Evolutionary conservation across 2,797 vertebrate genomes (phyloP), one percentile per base, ranked within the genome.

Genomic region (Delichon dasypus): DNA sequence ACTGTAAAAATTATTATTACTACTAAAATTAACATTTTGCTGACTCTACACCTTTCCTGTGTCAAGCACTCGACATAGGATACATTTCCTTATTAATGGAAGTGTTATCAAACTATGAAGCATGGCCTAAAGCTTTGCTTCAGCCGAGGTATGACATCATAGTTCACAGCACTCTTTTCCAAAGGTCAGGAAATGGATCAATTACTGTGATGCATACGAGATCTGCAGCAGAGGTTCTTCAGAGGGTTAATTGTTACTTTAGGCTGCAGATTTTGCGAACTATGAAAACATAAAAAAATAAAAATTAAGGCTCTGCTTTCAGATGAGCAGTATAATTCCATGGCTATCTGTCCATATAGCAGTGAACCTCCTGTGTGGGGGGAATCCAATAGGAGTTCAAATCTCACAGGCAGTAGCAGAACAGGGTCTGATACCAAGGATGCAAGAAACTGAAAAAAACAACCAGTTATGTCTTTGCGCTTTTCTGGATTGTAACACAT

Each of bases 161-260:
- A 70, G 89, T 91, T 95, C 90, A 89, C 16, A 42, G 55, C 30
- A 38, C 70, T 93, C 40, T 82, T 86, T 76, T 57, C 58, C 34
- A 45, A 94, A 94, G 83, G 85, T 90, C 75, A 67, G 13, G 48
- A 77, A 65, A 77, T 48, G 2, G 55, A 91, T 94, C 66, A 91
- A 88, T 91, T 89, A 83, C 38, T 70, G 40, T 67, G 61, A 76
- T 48, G 22, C 5, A 4, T 73, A 23, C 10, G 54, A 80, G 57
- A 75, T 80, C 79, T 86, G 61, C 64, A 85, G 76, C 74, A 89
- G 77, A 88, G 91, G 82, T 72, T 90, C 70, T 88, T 92, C 51
- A 71, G 73, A 62, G 66, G 84, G 85, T 93, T 96, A 95, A 95
- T 95, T 85, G 71, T 93, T 91, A 54, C 55, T 85, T 94, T 83